Evolutionary conservation across 2,888 invertebrate genomes (phyloP).

Genomic region (Lasioglossum zephyrum): DNA sequence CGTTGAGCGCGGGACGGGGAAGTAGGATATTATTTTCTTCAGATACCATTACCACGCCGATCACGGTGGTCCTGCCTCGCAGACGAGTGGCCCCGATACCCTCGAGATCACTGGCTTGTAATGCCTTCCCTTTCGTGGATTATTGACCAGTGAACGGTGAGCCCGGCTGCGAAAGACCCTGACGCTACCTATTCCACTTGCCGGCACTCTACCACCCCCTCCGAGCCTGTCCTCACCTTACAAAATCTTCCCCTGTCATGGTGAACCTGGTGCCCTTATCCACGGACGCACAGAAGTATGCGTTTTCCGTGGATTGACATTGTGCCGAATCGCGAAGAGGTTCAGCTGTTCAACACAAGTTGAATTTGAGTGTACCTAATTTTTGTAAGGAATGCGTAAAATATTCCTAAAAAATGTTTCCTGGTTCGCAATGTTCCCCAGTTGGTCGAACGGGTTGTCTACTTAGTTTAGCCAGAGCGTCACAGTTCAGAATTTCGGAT

Average conservation of each 20-base stretch:
- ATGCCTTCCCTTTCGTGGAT: conserved; percentile 83
- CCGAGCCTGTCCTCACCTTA: not conserved
- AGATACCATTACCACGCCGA: conserved; percentile 82
- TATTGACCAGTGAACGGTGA: conserved; percentile 81
- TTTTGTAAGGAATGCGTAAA: too few relatives aligned
- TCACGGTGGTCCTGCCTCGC: conserved; percentile 83
- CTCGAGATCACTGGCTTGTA: conserved; percentile 82
- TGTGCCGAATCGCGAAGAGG: not conserved
- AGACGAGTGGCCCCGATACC: conserved; percentile 74
- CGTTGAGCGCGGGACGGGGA: conserved; percentile 53
- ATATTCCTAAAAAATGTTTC: too few relatives aligned
- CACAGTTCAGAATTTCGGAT: too few relatives aligned
- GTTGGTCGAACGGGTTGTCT: too few relatives aligned
- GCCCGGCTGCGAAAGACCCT: conserved; percentile 70
- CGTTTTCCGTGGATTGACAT: not conserved
- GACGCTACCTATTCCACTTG: conserved; percentile 57
- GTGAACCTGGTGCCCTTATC: not conserved
- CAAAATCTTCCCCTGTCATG: not conserved
- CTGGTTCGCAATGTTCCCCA: too few relatives aligned
- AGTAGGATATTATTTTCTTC: conserved; percentile 74
- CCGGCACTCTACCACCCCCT: conserved; percentile 15
- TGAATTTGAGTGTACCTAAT: too few relatives aligned
- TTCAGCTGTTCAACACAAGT: too few relatives aligned
- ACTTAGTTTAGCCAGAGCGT: too few relatives aligned
- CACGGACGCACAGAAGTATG: not conserved